These are phyloP conservation scores for Diadegma fenestrale DNA, from an alignment of 2,888 invertebrate species.

Conservation along the genomic window DNA sequence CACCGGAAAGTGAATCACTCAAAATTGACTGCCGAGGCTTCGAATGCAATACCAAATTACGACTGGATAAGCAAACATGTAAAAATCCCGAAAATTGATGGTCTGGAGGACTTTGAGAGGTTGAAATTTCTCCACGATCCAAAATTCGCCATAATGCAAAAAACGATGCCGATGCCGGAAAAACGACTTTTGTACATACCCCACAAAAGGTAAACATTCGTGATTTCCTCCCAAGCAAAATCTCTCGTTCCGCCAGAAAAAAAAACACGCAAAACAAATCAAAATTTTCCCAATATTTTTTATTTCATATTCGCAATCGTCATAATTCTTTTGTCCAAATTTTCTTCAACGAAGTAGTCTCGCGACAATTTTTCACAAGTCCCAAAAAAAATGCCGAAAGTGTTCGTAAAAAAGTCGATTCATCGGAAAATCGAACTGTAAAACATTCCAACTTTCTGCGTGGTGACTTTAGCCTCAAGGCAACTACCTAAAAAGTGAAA, in stretches of 20 bases:
- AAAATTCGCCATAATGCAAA: conserved; percentile 40
- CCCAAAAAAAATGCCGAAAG: too few relatives aligned
- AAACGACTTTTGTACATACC: conserved; percentile 65
- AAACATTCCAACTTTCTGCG: too few relatives aligned
- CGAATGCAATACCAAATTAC: conserved; percentile 55
- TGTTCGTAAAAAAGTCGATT: too few relatives aligned
- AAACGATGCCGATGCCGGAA: conserved; percentile 54
- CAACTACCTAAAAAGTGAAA: too few relatives aligned
- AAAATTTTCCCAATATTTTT: background rate
- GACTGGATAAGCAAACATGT: conserved; percentile 47
- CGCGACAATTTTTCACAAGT: background rate
- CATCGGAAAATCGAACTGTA: too few relatives aligned
- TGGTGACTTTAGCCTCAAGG: too few relatives aligned
- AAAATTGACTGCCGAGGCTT: conserved; percentile 21
- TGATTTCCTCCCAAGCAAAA: too few relatives aligned
- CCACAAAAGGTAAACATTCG: conserved; percentile 51
- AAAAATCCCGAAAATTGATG: conserved; percentile 42
- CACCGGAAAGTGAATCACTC: background rate
- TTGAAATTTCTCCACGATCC: conserved; percentile 38
- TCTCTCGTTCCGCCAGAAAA: background rate
- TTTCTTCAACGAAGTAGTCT: background rate
- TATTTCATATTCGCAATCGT: background rate
- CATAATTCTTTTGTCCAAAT: background rate
- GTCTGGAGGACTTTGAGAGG: conserved; percentile 1
- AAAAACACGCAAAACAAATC: background rate